Conservation (phyloP, 2,888 invertebrate species). For the Strigamia crassipes region DNA sequence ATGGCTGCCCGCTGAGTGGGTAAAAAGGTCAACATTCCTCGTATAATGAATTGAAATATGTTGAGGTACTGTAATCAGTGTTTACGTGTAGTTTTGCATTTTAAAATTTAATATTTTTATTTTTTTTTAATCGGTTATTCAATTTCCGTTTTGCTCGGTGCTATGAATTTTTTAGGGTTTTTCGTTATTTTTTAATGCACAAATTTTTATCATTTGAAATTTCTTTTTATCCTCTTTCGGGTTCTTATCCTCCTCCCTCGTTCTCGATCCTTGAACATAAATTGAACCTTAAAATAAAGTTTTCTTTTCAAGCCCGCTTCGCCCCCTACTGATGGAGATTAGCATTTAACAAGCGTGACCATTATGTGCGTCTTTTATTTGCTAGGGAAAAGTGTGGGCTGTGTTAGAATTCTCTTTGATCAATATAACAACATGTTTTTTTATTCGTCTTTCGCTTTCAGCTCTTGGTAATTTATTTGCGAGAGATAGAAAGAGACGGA, state of each 20-base stretch:
- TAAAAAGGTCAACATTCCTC: conserved; percentile 14
- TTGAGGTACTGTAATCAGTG: too few species aligned
- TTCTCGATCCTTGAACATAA: background rate
- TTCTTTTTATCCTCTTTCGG: background rate
- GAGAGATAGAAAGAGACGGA: background rate
- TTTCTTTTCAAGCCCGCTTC: conserved; percentile 18
- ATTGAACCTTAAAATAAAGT: background rate
- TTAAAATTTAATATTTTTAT: too few species aligned
- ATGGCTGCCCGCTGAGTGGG: conserved; percentile 1
- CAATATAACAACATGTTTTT: conserved; percentile 12
- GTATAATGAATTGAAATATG: background rate
- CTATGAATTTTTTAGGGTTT: background rate
- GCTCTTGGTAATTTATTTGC: conserved; percentile 7
- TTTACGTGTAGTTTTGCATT: too few species aligned
- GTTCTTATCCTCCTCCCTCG: background rate
- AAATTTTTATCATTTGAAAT: background rate
- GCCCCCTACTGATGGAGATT: conserved; percentile 17
- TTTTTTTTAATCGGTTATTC: too few species aligned
- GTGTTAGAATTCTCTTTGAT: conserved; percentile 19
- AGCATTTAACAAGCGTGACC: conserved; percentile 34
- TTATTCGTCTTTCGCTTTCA: conserved; percentile 5
- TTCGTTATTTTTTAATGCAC: background rate
- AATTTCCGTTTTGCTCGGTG: too few species aligned
- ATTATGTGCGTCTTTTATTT: conserved; percentile 23
- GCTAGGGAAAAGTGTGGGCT: conserved; percentile 3